These are phyloP conservation scores for Odontomachus brunneus DNA, from an alignment of 1,140 invertebrate species.

Conservation along the genomic window DNA sequence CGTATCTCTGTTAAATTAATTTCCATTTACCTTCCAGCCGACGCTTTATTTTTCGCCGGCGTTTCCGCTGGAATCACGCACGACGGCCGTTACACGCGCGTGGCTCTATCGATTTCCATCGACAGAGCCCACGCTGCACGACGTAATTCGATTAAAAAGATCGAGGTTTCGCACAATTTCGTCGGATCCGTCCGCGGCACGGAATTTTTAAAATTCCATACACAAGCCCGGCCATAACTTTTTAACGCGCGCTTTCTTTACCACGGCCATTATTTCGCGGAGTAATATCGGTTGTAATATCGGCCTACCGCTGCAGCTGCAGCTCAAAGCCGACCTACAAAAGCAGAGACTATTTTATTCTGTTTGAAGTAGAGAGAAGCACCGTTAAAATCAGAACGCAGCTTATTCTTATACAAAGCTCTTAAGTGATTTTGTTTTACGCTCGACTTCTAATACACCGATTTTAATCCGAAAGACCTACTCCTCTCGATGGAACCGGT, in stretches of 20 bases:
- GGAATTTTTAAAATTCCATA: slow-evolving; percentile 54
- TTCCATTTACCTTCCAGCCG: slow-evolving; percentile 49
- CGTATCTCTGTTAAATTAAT: slow-evolving; percentile 62
- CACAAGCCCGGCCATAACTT: slow-evolving; percentile 48
- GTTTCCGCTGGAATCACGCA: slow-evolving; percentile 24
- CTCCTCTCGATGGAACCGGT: background rate
- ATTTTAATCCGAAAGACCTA: background rate
- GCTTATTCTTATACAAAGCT: background rate
- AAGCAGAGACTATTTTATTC: background rate
- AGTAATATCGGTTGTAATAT: slow-evolving; percentile 41
- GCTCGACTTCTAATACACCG: background rate
- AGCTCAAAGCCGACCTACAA: slow-evolving; percentile 13
- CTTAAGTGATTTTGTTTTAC: background rate
- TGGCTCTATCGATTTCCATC: slow-evolving; percentile 54
- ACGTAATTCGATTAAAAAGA: slow-evolving; percentile 62
- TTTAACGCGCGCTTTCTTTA: slow-evolving; percentile 56
- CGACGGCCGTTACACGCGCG: slow-evolving; percentile 35
- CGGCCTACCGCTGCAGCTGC: slow-evolving; percentile 16
- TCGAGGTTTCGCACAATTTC: slow-evolving; percentile 52
- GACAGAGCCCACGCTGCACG: slow-evolving; percentile 11
- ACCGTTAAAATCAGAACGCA: background rate
- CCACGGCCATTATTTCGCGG: slow-evolving; percentile 46
- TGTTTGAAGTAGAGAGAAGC: background rate
- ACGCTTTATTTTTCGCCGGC: slow-evolving; percentile 50
- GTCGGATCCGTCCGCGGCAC: slow-evolving; percentile 23